phyloP scores from a whole-genome alignment of 2,113 vertebrate genomes.

The Lichenostomus cassidix region DNA sequence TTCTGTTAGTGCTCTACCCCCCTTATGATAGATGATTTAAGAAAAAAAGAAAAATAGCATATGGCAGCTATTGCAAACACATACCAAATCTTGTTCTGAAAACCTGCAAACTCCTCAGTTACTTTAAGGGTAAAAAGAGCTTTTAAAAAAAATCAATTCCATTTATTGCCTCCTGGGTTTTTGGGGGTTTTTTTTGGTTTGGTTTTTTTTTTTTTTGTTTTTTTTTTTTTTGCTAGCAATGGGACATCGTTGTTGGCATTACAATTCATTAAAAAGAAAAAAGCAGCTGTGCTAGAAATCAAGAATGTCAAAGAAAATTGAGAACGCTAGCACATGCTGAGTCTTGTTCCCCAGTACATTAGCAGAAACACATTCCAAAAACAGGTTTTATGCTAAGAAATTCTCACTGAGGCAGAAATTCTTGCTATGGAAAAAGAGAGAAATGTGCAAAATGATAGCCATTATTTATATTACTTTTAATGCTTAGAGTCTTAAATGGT shows the following conservation, averaged over 20 bases:
- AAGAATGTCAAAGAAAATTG: constrained; percentile 37
- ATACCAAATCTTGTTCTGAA: neutral
- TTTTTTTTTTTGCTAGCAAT: neutral
- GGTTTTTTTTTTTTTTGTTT: neutral
- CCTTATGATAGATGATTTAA: neutral
- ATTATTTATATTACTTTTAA: neutral
- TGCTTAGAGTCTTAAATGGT: neutral
- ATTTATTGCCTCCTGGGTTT: neutral
- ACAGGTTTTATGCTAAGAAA: neutral
- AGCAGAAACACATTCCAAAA: neutral
- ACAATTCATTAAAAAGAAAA: neutral
- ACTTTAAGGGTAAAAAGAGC: neutral
- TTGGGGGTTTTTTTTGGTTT: neutral
- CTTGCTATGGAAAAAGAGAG: neutral
- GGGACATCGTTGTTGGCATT: neutral
- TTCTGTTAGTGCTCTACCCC: neutral
- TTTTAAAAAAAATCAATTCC: neutral
- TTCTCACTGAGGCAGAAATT: neutral
- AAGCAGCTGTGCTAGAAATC: neutral
- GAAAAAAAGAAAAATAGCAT: neutral
- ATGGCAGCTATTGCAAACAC: constrained; percentile 7
- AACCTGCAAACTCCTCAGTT: neutral
- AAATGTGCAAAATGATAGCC: neutral
- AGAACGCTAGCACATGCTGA: constrained; percentile 7
- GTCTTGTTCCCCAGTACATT: neutral